These are phyloP conservation scores for Bombus cullumanus DNA, from an alignment of 1,140 invertebrate genomes.

Conservation along the genomic window DNA sequence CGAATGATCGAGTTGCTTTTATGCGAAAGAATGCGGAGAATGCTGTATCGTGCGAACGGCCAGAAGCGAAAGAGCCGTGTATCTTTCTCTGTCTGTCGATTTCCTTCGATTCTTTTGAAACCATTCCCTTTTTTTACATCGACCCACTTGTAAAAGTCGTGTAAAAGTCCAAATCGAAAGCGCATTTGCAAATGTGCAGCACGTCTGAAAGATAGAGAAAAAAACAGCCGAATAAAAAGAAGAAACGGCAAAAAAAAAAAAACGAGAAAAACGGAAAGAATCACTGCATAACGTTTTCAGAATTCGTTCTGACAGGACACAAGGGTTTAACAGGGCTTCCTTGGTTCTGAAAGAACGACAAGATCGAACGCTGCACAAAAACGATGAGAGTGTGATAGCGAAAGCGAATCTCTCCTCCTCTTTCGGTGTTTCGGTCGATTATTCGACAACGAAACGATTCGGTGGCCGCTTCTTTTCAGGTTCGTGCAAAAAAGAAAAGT, in stretches of 20 bases:
- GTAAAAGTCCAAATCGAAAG: background rate
- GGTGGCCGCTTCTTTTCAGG: constrained; percentile 21
- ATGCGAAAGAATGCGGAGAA: background rate
- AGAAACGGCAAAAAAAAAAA: background rate
- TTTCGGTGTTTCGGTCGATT: constrained; percentile 12
- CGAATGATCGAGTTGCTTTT: constrained; percentile 1
- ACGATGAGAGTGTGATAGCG: background rate
- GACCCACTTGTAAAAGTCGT: background rate
- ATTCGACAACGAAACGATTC: background rate
- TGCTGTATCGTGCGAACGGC: background rate
- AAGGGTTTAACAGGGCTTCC: background rate
- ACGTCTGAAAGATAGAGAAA: background rate
- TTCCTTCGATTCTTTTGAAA: constrained; percentile 5
- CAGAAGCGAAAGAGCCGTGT: background rate
- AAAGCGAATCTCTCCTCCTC: background rate
- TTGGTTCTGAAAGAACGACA: background rate
- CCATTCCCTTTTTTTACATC: background rate
- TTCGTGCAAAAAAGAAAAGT: background rate
- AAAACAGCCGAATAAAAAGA: no score
- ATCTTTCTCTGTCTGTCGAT: constrained; percentile 3
- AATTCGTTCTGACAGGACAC: background rate
- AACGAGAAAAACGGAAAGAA: background rate
- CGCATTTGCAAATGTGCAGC: no score
- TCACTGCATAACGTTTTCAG: background rate
- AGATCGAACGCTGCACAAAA: background rate